Conservation (phyloP, 2,888 invertebrate genomes). For the Latheticus oryzae region DNA sequence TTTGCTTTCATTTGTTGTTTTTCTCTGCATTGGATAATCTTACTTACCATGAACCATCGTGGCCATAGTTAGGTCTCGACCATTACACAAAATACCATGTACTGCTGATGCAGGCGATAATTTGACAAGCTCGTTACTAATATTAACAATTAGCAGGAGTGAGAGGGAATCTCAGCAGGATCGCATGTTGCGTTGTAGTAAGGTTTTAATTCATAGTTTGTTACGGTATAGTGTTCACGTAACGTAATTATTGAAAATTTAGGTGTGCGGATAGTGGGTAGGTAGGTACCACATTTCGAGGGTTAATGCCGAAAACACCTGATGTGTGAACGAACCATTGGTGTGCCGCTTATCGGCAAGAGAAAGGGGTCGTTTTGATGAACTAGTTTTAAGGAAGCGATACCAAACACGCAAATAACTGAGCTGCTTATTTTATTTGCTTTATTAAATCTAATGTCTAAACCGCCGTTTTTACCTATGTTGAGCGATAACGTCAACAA, state of each 20-base stretch:
- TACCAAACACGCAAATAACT: conserved; percentile 23
- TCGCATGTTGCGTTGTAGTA: conserved; percentile 14
- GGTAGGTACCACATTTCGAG: no score
- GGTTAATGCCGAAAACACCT: no score
- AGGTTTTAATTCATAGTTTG: conserved; percentile 4
- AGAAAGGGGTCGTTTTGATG: neutral
- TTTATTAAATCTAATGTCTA: conserved; percentile 4
- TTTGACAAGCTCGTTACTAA: conserved; percentile 27
- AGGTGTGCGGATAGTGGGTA: no score
- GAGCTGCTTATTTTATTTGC: conserved; percentile 23
- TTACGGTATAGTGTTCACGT: conserved; percentile 4
- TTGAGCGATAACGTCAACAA: conserved; percentile 30
- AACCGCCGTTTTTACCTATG: conserved; percentile 16
- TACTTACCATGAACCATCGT: conserved; percentile 19
- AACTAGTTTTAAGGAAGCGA: conserved; percentile 3
- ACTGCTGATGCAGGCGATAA: conserved; percentile 25
- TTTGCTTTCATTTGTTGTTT: conserved; percentile 11
- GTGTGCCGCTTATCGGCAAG: conserved; percentile 3
- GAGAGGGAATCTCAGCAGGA: conserved; percentile 8
- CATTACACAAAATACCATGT: conserved; percentile 11
- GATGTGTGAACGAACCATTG: conserved; percentile 11
- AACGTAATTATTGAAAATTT: conserved; percentile 6
- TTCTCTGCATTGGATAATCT: conserved; percentile 12
- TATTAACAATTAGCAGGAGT: conserved; percentile 27
- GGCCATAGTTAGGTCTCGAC: neutral